A percentile compares a stretch with the other conserved stretches of the same genome.
Conservation (phyloP, 1,140 invertebrate species). For the Ganaspis sp. region DNA sequence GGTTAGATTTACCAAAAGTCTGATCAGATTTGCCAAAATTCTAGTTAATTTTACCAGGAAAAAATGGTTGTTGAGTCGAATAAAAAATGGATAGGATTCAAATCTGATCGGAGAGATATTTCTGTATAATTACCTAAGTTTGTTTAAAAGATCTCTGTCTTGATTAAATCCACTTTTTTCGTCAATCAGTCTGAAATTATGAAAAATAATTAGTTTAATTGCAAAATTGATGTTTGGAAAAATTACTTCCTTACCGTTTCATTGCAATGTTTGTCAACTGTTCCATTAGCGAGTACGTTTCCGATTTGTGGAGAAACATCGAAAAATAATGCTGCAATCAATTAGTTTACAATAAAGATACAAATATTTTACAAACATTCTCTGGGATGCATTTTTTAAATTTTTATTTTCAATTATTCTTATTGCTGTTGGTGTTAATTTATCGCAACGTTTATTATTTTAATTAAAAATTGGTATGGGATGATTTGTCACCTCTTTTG, state of each 20-base stretch:
- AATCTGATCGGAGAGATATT: no score
- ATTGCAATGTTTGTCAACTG: slow-evolving; percentile 98
- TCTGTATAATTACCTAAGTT: slow-evolving; percentile 82
- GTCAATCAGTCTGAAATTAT: slow-evolving; percentile 84
- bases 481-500: slow-evolving; percentile 79
- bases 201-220: not conserved
- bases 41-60: no score
- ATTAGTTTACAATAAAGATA: no score
- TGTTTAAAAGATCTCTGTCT: slow-evolving; percentile 88
- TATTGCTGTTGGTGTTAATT: no score
- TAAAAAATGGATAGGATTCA: no score
- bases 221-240: slow-evolving; percentile 32
- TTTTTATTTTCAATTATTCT: not conserved
- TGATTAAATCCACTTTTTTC: slow-evolving; percentile 90
- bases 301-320: slow-evolving; percentile 91
- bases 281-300: slow-evolving; percentile 94
- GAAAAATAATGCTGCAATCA: slow-evolving; percentile 88
- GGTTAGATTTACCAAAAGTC: no score
- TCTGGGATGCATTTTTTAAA: not conserved
- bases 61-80: no score
- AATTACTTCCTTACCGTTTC: slow-evolving; percentile 84
- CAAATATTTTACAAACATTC: not conserved
- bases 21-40: no score
- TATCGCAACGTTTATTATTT: no score
- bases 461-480: no score